Conservation (phyloP, 2,888 invertebrate species). For the Tortrix viridana region DNA sequence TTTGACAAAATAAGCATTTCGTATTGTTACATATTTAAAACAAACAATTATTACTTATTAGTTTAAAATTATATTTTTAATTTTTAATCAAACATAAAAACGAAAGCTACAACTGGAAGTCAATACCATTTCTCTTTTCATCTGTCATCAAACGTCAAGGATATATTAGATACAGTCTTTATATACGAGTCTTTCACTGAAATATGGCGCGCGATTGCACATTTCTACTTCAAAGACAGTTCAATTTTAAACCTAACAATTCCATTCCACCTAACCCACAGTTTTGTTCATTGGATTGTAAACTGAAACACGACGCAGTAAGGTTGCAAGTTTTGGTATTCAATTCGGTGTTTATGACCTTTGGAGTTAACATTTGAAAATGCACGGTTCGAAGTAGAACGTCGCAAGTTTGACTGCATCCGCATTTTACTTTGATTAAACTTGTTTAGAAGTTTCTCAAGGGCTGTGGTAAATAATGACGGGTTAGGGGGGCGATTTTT, state of each 20-base stretch:
- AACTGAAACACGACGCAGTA: neutral
- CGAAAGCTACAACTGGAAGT: no score
- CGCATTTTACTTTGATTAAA: conserved; percentile 13
- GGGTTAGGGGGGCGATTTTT: no score
- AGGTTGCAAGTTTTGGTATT: neutral
- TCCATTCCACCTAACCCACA: neutral
- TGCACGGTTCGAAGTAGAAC: neutral
- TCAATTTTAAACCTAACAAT: conserved; percentile 1
- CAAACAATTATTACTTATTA: no score
- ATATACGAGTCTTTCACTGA: neutral
- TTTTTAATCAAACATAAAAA: no score
- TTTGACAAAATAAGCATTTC: no score
- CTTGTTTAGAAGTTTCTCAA: conserved; percentile 8
- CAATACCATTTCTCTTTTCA: neutral
- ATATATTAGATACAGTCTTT: neutral
- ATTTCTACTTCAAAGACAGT: conserved; percentile 3
- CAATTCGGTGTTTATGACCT: neutral
- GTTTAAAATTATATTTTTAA: no score
- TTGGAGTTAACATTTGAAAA: conserved; percentile 2
- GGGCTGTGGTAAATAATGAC: neutral
- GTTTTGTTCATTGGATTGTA: neutral
- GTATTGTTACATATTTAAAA: no score
- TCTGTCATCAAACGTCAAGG: neutral
- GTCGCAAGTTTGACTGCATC: neutral
- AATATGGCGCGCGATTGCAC: neutral